Evolutionary conservation across 1,140 invertebrate species (phyloP).

Genomic region (Globodera rostochiensis): DNA sequence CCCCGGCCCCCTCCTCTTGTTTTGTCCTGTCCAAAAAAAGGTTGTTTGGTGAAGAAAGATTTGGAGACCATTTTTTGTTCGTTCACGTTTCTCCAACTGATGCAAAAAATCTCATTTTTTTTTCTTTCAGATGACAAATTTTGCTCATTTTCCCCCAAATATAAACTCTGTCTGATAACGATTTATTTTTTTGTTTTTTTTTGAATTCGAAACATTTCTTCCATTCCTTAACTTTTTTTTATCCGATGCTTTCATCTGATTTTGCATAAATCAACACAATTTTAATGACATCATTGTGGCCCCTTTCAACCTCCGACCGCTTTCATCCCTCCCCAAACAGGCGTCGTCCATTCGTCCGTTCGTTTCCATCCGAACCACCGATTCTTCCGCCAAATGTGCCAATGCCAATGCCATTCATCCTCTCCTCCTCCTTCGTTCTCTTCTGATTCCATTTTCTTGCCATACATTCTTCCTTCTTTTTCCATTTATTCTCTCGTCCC

Average conservation of each 20-base stretch:
- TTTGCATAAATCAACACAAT: background rate
- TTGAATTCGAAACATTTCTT: no score
- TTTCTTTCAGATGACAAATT: background rate
- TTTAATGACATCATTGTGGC: background rate
- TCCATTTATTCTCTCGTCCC: background rate
- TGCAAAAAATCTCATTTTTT: no score
- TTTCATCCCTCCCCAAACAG: background rate
- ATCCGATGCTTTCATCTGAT: background rate
- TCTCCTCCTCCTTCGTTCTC: background rate
- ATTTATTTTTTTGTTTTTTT: no score
- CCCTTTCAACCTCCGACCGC: no score
- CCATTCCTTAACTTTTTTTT: background rate
- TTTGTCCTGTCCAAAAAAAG: no score
- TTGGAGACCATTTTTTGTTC: no score
- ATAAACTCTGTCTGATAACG: no score
- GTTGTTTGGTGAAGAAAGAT: no score
- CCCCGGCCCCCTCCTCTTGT: no score
- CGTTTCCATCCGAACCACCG: background rate
- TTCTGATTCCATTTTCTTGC: background rate
- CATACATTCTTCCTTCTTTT: background rate
- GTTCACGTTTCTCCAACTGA: no score
- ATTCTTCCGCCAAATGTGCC: background rate
- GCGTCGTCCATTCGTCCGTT: background rate
- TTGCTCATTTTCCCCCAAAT: background rate
- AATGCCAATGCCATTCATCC: background rate